These are phyloP conservation scores for Stomatorhinus ivindoensis DNA, from an alignment of 2,113 vertebrate species.

Conservation along the genomic window DNA sequence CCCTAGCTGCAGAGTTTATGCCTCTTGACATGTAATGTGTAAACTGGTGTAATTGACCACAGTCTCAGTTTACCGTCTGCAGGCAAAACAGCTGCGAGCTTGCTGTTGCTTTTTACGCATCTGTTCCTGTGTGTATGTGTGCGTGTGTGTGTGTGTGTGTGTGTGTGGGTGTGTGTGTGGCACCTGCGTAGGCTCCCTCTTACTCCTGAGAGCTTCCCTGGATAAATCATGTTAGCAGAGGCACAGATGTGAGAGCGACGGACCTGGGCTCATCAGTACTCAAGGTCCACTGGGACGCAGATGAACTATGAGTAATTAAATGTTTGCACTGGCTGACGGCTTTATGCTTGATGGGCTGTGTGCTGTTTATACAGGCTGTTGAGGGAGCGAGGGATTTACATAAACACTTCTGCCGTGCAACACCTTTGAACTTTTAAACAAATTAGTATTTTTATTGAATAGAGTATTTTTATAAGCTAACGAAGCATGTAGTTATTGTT, in stretches of 20 bases:
- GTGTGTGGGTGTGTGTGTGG: neutral
- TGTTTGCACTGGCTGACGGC: neutral
- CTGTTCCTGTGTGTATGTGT: neutral
- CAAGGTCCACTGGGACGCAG: neutral
- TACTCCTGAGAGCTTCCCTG: neutral
- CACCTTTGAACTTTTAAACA: neutral
- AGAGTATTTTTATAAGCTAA: neutral
- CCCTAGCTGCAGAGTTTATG: neutral
- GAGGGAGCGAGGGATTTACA: neutral
- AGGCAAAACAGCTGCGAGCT: neutral
- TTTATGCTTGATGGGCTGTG: neutral
- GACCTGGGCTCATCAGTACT: neutral
- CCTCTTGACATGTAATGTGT: neutral
- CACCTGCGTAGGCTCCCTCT: neutral
- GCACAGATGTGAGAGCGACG: neutral
- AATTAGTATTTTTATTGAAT: neutral
- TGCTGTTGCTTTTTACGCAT: neutral
- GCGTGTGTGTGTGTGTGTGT: neutral
- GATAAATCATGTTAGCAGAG: neutral
- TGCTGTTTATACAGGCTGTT: neutral
- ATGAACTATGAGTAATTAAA: slow-evolving; percentile 8
- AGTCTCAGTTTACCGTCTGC: neutral
- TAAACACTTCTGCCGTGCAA: neutral
- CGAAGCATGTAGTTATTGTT: neutral
- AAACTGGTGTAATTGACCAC: neutral